Conservation (phyloP, 2,113 vertebrate genomes). For the Rhinoptilus africanus region DNA sequence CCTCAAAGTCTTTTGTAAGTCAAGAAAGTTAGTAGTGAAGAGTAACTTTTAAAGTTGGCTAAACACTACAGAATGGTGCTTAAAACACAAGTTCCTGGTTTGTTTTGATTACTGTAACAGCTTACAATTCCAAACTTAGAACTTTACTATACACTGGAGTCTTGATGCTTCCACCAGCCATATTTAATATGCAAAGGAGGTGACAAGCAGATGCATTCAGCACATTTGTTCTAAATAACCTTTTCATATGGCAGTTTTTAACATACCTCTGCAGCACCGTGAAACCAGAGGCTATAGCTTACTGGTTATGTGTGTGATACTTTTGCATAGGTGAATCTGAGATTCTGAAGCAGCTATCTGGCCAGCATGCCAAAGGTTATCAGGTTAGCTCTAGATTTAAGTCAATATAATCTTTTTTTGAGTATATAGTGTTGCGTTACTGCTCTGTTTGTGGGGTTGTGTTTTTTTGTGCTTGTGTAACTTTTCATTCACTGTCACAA, state of each 20-base stretch:
- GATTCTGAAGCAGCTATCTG: background rate
- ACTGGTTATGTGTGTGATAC: background rate
- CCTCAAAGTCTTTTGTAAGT: background rate
- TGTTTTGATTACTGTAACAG: background rate
- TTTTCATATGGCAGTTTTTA: background rate
- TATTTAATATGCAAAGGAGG: background rate
- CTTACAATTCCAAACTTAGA: background rate
- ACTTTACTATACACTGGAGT: background rate
- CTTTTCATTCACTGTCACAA: background rate
- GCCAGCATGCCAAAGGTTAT: background rate
- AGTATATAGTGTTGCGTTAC: background rate
- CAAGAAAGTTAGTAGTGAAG: background rate
- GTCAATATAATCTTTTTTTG: background rate
- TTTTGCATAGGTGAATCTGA: background rate
- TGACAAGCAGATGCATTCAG: background rate
- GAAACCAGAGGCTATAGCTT: background rate
- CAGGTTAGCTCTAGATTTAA: background rate
- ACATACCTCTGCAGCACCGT: background rate
- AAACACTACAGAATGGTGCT: background rate
- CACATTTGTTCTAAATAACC: background rate
- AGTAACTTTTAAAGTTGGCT: background rate
- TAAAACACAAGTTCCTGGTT: background rate
- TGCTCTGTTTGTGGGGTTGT: background rate
- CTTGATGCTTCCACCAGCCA: background rate
- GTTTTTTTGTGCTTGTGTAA: background rate